Base-by-base conservation (phyloP, 1,140 invertebrate genomes). In the Bombus confusus region DNA sequence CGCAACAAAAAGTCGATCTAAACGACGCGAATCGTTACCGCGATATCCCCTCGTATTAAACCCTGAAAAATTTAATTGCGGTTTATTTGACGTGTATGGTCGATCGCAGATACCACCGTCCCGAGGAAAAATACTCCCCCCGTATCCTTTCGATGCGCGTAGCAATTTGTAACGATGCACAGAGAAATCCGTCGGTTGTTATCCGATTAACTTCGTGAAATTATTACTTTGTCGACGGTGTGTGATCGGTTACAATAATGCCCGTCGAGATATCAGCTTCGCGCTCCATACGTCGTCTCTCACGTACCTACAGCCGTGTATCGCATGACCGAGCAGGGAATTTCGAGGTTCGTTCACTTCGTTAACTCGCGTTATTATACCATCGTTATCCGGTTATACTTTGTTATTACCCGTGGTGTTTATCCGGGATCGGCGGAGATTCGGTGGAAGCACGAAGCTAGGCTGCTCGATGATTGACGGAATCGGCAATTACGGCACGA, bases 401-500 rank as follows among this genome's bases (percentile, higher is more conserved):
- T 90, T 90, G 83, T 90, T 90, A 90, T 90, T 90, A 90, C 41
- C 83, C 76, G 79, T 66, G 72, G 75, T 88, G 83, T 87, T 90
- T 87, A 80, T 87, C 83, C 80, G 72, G 76, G n/a, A 62, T 73
- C 76, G 68, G 66, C 66, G 84, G 13, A 52, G 83, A 84, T 91
- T 90, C 80, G 80, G 74, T 68, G 77, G 66, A 64, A 37, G 87
- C 85, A 86, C 47, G 78, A 85, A 79, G 72, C 82, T 25, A 15
- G 73, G 75, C 83, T 80, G 85, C 78, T n/a, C 81, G 80, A 86
- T 88, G 89, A 91, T 91, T 90, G 89, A 90, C 89, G 88, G 89
- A 88, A 90, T 90, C 89, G 83, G 88, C 86, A 91, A 91, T 90
- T 86, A 90, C 88, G 86, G 68, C 68, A 71, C 86, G 69, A 85